Evolutionary conservation across 1,140 invertebrate genomes (phyloP), one percentile per base, ranked within the genome.

Genomic region (Aphelinus certus): DNA sequence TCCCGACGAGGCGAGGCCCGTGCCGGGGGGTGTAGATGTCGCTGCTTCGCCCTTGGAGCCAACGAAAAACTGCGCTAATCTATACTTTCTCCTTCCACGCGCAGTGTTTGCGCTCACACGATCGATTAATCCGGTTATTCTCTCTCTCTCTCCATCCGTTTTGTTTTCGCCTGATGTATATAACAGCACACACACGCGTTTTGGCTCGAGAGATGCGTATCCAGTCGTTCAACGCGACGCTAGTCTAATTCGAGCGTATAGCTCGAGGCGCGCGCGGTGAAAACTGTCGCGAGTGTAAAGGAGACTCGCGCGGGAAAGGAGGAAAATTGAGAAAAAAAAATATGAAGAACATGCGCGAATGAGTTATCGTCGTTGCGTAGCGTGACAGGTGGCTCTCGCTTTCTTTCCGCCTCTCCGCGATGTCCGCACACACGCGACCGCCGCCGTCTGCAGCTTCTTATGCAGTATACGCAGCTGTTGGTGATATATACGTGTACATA

Each of bases 251-350:
- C 58, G 26, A 60, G 42, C 42, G 58, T 60, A 60, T 60, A 45
- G 42, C 42, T 60, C 26, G 58, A 2, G 6, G 26, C 4, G 42
- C 43, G 26, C 6, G 26, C 46, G 7, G 3, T 47, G 49, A 56
- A 71, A 63, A 62, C 43, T 53, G 53, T 45, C 10, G 47, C 10
- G 56, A 47, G 5, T 45, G 48, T 10, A 67, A n/a, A 56, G 43
- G 69, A 68, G 26, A 61, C 47, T 61, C 75, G 63, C 55, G 61
- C 60, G 45, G 60, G 69, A 76, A 61, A 58, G 72, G 62, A 65
- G 58, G 43, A 49, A 42, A 47, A 48, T 46, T 58, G 10, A n/a
- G 49, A 73, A 62, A 65, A n/a, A 73, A 71, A 79, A 56, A 73
- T 56, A 56, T 26, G 26, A 26, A 26, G 58, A 53, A 43, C 43